Conservation (phyloP, 2,888 invertebrate genomes). For the Steromphala cineraria region DNA sequence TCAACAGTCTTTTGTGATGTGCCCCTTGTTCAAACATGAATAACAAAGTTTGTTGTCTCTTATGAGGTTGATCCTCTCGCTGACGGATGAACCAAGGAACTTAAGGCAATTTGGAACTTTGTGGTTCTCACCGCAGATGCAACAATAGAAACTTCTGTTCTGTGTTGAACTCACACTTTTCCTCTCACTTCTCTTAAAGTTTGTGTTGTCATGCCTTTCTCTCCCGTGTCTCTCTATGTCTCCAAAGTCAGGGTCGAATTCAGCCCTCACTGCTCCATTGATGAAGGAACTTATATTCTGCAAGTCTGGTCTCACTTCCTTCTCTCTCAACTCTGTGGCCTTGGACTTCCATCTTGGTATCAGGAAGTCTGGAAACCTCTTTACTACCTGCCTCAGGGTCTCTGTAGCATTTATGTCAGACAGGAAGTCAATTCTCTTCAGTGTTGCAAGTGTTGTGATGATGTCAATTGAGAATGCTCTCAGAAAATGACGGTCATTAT, state of each 20-base stretch:
- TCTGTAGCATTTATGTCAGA: not conserved
- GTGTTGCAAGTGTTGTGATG: not conserved
- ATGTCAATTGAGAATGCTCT: not conserved
- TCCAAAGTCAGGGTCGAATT: not conserved
- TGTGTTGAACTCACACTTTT: not conserved
- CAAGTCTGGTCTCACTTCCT: not conserved
- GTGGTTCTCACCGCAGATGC: not conserved
- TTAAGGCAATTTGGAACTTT: not conserved
- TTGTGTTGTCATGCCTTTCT: not conserved
- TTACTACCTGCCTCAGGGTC: not conserved
- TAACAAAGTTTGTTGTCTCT: slow-evolving; percentile 19
- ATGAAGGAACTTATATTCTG: not conserved
- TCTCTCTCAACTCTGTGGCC: not conserved
- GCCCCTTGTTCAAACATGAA: slow-evolving; percentile 4
- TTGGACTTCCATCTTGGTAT: not conserved
- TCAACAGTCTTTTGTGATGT: slow-evolving; percentile 13
- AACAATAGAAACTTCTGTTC: not conserved
- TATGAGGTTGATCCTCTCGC: not conserved
- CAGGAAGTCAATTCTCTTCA: not conserved
- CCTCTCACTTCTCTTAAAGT: not conserved
- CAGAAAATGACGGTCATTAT: not conserved
- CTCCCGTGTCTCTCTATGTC: not conserved
- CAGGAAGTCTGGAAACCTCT: not conserved
- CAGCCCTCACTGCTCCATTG: not conserved
- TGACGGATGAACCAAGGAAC: no score